phyloP scores from a whole-genome alignment of 2,888 invertebrate genomes.

The Synanthedon andrenaeformis region DNA sequence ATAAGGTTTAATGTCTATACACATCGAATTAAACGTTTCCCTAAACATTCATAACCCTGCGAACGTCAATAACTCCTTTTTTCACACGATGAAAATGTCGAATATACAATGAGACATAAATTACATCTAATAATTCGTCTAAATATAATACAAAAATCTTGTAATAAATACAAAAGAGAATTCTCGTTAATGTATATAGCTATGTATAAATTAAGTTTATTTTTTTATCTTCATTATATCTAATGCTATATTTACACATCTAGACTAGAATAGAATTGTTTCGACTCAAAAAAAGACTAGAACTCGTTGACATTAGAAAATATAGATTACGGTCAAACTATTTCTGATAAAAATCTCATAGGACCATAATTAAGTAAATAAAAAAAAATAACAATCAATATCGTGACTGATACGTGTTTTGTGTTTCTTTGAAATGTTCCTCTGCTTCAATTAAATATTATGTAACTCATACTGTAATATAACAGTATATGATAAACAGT shows the following conservation, averaged over 20 bases:
- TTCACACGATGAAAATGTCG: neutral
- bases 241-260: constrained; percentile 1
- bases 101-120: constrained; percentile 2
- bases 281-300: constrained; percentile 31
- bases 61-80: neutral
- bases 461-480: too few species aligned
- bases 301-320: constrained; percentile 29
- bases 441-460: too few species aligned
- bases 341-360: constrained; percentile 29
- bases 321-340: constrained; percentile 22
- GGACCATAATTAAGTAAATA: too few species aligned
- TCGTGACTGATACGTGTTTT: too few species aligned
- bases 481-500: too few species aligned
- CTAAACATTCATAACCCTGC: constrained; percentile 1
- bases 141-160: constrained; percentile 6
- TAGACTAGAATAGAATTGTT: constrained; percentile 27
- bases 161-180: constrained; percentile 2
- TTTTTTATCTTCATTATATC: neutral
- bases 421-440: too few species aligned
- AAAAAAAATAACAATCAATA: too few species aligned
- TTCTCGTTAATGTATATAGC: constrained; percentile 2
- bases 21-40: too few species aligned
- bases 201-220: constrained; percentile 1
- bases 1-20: too few species aligned
- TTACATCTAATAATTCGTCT: constrained; percentile 6